Evolutionary conservation across 1,140 invertebrate genomes (phyloP).

Genomic region (Homarus americanus): DNA sequence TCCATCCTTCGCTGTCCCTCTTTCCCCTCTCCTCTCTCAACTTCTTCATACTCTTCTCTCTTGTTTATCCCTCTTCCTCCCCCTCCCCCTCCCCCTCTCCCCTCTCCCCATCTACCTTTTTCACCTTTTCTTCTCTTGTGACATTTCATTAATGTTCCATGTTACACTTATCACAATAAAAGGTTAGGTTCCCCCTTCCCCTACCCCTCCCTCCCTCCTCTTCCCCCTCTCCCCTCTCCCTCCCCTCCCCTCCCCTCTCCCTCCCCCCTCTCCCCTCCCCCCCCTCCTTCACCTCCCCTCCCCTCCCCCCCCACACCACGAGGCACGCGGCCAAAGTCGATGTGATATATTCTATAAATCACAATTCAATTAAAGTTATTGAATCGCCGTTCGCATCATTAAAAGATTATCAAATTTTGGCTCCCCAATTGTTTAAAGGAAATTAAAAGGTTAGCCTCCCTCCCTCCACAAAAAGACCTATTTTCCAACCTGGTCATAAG

Average conservation of each 20-base stretch:
- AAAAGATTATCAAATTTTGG: constrained; percentile 43
- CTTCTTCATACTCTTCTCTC: background rate
- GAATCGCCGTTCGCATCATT: constrained; percentile 35
- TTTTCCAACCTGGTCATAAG: background rate
- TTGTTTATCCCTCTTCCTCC: background rate
- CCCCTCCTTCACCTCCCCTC: background rate
- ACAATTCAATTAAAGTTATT: constrained; percentile 26
- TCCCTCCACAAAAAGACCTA: background rate
- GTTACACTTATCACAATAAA: background rate
- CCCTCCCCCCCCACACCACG: background rate
- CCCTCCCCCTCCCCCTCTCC: background rate
- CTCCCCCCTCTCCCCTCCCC: no score
- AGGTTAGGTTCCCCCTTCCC: background rate
- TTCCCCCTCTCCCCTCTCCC: background rate
- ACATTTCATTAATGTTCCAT: background rate
- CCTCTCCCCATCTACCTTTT: background rate
- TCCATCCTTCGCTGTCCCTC: background rate
- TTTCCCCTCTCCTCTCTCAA: background rate
- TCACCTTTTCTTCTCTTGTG: background rate
- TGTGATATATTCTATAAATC: constrained; percentile 19
- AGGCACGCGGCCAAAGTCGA: background rate
- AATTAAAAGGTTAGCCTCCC: background rate
- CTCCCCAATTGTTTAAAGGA: constrained; percentile 41
- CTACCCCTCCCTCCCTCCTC: constrained; percentile 9
- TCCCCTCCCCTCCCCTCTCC: background rate